phyloP scores from a whole-genome alignment of 2,797 vertebrate genomes.

The Enteromius anoplus region DNA sequence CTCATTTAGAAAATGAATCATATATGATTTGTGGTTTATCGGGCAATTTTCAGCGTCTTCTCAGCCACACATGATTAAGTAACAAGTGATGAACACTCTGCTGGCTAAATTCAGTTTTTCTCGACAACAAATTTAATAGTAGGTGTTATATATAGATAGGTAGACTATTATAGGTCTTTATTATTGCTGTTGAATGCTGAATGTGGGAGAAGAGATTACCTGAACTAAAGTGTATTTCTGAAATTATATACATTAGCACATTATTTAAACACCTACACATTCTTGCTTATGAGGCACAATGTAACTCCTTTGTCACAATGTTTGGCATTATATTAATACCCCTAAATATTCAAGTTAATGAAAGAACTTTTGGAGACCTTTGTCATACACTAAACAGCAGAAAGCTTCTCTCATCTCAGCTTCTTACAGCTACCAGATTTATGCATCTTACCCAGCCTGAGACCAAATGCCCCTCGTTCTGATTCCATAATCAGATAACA shows the following conservation, averaged over 20 bases:
- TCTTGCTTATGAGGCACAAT: neutral
- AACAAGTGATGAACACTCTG: neutral
- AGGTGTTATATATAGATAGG: neutral
- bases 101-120: neutral
- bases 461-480: constrained; percentile 12
- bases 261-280: neutral
- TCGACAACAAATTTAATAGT: neutral
- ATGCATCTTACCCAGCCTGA: constrained; percentile 21
- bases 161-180: neutral
- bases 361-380: neutral
- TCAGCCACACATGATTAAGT: neutral
- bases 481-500: constrained; percentile 44
- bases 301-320: neutral
- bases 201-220: neutral
- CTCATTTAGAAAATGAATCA: neutral
- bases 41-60: neutral
- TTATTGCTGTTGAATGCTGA: constrained; percentile 30
- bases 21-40: constrained; percentile 1
- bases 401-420: constrained; percentile 1
- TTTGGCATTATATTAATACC: neutral
- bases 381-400: neutral
- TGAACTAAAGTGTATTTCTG: neutral
- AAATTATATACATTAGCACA: neutral
- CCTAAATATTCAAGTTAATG: neutral
- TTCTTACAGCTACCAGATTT: constrained; percentile 34